Evolutionary conservation across 2,888 invertebrate genomes (phyloP).

Genomic region (Athalia circularis): DNA sequence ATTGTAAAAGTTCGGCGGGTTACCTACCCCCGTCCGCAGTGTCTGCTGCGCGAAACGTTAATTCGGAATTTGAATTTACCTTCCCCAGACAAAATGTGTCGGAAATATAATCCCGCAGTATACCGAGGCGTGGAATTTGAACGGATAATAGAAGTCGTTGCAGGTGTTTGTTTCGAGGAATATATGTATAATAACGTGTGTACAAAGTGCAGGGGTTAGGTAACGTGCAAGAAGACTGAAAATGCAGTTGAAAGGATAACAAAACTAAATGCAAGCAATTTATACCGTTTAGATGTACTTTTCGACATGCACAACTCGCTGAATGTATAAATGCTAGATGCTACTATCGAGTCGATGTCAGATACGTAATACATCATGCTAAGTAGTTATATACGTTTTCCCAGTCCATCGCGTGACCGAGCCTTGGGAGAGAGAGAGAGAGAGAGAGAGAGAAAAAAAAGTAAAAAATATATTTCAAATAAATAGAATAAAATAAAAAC

Average conservation of each 20-base stretch:
- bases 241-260: no score
- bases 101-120: background rate
- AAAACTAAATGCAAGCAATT: no score
- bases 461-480: background rate
- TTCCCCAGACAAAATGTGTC: background rate
- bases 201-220: no score
- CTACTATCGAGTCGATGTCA: slow-evolving; percentile 27
- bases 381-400: slow-evolving; percentile 39
- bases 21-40: background rate
- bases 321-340: no score
- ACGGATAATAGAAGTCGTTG: no score
- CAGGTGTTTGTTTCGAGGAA: no score
- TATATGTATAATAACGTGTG: no score
- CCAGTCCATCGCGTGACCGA: slow-evolving; percentile 37
- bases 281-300: no score
- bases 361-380: slow-evolving; percentile 40
- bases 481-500: no score
- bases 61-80: slow-evolving; percentile 4
- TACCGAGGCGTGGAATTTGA: no score
- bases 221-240: no score
- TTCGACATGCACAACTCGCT: no score
- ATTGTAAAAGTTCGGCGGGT: slow-evolving; percentile 18
- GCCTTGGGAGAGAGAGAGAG: slow-evolving; percentile 16
- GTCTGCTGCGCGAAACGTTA: background rate
- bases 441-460: slow-evolving; percentile 19